Evolutionary conservation across 2,888 invertebrate species (phyloP).

Genomic region (Eretmocerus hayati): DNA sequence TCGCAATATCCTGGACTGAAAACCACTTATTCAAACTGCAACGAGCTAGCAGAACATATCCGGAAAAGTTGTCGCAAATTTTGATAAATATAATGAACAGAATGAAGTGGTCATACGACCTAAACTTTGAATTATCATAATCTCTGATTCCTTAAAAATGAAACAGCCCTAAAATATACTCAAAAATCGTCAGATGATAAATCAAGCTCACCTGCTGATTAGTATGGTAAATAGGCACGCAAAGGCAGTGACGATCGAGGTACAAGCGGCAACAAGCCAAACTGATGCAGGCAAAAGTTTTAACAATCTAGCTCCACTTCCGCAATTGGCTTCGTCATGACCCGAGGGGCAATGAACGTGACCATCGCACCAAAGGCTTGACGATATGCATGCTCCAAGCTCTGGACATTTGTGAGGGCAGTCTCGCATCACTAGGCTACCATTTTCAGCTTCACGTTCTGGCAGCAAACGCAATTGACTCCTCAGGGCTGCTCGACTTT

Average conservation of each 20-base stretch:
- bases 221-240: constrained; percentile 45
- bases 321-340: constrained; percentile 62
- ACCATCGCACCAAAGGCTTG: constrained; percentile 50
- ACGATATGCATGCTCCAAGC: constrained; percentile 43
- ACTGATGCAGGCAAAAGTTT: constrained; percentile 52
- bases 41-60: too few species aligned
- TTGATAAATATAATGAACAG: too few species aligned
- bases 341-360: constrained; percentile 47
- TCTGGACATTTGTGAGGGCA: constrained; percentile 46
- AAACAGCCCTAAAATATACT: too few species aligned
- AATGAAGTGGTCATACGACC: too few species aligned
- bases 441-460: constrained; percentile 36
- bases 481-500: constrained; percentile 57
- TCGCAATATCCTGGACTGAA: too few species aligned
- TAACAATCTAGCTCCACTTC: constrained; percentile 44
- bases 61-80: too few species aligned
- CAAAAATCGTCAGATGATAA: too few species aligned
- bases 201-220: constrained; percentile 46
- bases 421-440: constrained; percentile 31
- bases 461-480: constrained; percentile 53
- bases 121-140: too few species aligned
- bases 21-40: too few species aligned
- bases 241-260: constrained; percentile 48
- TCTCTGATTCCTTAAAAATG: too few species aligned
- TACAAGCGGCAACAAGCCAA: constrained; percentile 42